These are phyloP conservation scores for Temnopleurus reevesii DNA, from an alignment of 53 echinoderm and acorn worm species.

Conservation along the genomic window DNA sequence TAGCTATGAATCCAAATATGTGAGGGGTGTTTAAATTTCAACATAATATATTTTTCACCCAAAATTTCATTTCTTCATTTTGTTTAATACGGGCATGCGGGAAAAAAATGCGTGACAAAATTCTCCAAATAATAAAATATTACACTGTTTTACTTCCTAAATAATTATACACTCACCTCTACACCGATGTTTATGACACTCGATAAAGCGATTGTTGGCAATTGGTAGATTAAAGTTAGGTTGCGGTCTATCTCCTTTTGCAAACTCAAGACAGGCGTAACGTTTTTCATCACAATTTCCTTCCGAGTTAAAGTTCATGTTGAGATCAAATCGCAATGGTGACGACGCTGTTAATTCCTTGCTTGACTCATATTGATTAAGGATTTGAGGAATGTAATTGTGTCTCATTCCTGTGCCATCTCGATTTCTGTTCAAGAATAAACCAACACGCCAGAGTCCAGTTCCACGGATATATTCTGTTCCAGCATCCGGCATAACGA, in stretches of 20 bases:
- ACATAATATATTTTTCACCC: too few relatives aligned
- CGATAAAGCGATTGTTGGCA: slow-evolving; percentile 15
- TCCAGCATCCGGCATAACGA: slow-evolving; percentile 50
- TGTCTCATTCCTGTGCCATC: slow-evolving; percentile 34
- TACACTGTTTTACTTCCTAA: too few relatives aligned
- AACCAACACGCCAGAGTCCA: slow-evolving; percentile 34
- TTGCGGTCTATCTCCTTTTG: slow-evolving; percentile 49
- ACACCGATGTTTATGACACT: slow-evolving; percentile 22
- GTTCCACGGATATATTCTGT: slow-evolving; percentile 50
- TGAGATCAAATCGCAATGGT: slow-evolving; percentile 18
- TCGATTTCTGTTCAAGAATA: background rate
- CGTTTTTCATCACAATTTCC: slow-evolving; percentile 9
- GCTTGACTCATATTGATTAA: slow-evolving; percentile 7
- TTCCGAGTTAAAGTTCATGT: slow-evolving; percentile 20
- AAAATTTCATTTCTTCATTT: too few relatives aligned
- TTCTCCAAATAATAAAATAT: too few relatives aligned
- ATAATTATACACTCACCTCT: slow-evolving; percentile 31
- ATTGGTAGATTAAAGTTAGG: slow-evolving; percentile 51
- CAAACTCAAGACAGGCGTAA: slow-evolving; percentile 32
- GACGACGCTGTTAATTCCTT: slow-evolving; percentile 31
- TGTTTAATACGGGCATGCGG: too few relatives aligned
- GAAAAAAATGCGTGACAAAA: too few relatives aligned
- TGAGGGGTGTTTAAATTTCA: too few relatives aligned
- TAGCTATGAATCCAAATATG: too few relatives aligned
- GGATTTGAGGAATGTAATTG: slow-evolving; percentile 26